Percentiles rank a stretch among this genome's conserved stretches.
Conservation (phyloP, 2,113 vertebrate species). For the Sorex araneus region DNA sequence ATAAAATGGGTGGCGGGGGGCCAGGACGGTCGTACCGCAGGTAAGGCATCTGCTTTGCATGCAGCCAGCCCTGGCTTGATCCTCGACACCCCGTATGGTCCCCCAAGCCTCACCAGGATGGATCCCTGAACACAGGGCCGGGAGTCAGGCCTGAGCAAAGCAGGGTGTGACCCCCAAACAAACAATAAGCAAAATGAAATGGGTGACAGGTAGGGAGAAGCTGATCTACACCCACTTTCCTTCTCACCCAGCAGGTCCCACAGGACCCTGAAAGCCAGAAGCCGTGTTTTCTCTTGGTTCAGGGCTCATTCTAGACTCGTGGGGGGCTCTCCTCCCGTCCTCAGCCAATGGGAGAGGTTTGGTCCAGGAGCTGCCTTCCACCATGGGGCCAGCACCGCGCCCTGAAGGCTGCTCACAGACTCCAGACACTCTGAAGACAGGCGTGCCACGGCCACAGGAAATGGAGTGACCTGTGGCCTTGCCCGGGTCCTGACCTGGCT, state of each 20-base stretch:
- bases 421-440: not conserved
- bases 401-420: not conserved
- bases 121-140: too few relatives aligned
- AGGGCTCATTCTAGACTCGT: not conserved
- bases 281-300: not conserved
- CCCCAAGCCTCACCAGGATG: too few relatives aligned
- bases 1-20: too few relatives aligned
- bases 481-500: not conserved
- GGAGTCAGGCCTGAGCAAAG: too few relatives aligned
- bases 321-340: not conserved
- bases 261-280: not conserved
- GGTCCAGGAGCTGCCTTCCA: not conserved
- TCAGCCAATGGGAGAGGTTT: not conserved
- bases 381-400: not conserved
- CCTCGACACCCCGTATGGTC: too few relatives aligned
- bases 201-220: not conserved
- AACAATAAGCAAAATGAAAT: too few relatives aligned
- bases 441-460: rapidly evolving
- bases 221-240: not conserved
- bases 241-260: not conserved
- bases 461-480: not conserved
- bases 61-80: too few relatives aligned
- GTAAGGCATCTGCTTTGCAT: too few relatives aligned
- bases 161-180: too few relatives aligned
- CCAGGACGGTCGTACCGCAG: too few relatives aligned